Conservation (phyloP, 2,797 vertebrate genomes). For the Heterohyrax brucei region DNA sequence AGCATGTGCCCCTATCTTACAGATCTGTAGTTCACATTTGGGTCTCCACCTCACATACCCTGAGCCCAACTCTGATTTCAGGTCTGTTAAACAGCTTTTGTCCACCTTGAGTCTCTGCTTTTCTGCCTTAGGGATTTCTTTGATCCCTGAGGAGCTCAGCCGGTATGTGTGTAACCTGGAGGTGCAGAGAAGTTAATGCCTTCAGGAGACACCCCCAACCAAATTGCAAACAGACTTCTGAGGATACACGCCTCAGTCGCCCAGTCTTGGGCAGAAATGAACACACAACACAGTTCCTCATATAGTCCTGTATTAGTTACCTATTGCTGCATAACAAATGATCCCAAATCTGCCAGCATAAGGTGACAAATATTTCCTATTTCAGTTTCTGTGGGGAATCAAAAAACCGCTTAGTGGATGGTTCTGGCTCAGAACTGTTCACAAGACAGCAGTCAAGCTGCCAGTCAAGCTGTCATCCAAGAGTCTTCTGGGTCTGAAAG, state of each 20-base stretch:
- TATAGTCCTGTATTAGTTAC: neutral
- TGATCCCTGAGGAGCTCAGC: neutral
- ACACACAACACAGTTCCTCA: neutral
- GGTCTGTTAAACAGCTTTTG: neutral
- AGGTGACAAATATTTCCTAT: constrained; percentile 23
- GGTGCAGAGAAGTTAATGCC: neutral
- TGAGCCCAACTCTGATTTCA: neutral
- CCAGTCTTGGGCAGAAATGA: neutral
- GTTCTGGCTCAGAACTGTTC: neutral
- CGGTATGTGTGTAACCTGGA: neutral
- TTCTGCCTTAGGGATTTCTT: neutral
- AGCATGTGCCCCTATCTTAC: neutral
- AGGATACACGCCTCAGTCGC: neutral
- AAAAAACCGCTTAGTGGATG: neutral
- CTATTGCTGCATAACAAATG: neutral
- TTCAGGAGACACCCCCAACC: neutral
- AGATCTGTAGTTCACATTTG: too few species aligned
- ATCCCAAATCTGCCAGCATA: neutral
- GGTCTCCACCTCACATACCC: too few species aligned
- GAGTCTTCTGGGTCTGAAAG: neutral
- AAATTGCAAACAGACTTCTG: neutral
- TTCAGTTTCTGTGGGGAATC: neutral
- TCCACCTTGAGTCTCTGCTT: neutral
- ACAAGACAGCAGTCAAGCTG: neutral
- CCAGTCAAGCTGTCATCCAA: neutral